Evolutionary conservation across 2,113 vertebrate genomes (phyloP).

Genomic region (Grantiella picta): DNA sequence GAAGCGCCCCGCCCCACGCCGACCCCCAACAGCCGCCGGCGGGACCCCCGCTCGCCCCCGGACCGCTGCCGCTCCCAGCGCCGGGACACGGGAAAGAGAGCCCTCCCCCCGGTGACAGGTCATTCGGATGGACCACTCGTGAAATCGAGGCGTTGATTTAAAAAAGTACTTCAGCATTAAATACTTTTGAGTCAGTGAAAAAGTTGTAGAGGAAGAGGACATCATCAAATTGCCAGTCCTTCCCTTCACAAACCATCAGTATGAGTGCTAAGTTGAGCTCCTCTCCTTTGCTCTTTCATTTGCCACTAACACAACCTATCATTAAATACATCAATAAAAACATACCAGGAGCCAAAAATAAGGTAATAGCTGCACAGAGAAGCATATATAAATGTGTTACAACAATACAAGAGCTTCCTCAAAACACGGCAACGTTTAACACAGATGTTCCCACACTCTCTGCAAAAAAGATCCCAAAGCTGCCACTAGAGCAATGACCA

Average conservation of each 20-base stretch:
- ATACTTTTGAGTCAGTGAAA: constrained; percentile 63
- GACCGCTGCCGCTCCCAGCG: too few species aligned
- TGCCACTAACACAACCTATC: constrained; percentile 56
- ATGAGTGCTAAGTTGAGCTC: constrained; percentile 48
- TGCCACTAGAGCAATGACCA: not conserved
- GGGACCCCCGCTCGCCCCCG: too few species aligned
- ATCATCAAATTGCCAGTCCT: constrained; percentile 63
- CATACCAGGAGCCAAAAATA: not conserved
- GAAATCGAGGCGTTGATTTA: not conserved
- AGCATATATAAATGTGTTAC: not conserved
- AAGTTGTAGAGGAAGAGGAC: constrained; percentile 67
- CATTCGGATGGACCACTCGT: not conserved
- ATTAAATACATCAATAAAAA: not conserved
- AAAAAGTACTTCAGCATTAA: not conserved
- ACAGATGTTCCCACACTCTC: not conserved
- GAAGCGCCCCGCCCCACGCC: rapidly evolving
- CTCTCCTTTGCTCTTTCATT: constrained; percentile 68
- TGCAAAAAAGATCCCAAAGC: not conserved
- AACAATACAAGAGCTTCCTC: not conserved
- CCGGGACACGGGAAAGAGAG: not conserved
- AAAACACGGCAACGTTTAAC: not conserved
- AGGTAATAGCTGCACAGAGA: not conserved
- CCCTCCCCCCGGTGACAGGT: too few species aligned
- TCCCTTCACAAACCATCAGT: constrained; percentile 61
- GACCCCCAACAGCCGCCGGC: rapidly evolving